phyloP scores from a whole-genome alignment of 1,140 invertebrate genomes.

The Argopecten irradians region DNA sequence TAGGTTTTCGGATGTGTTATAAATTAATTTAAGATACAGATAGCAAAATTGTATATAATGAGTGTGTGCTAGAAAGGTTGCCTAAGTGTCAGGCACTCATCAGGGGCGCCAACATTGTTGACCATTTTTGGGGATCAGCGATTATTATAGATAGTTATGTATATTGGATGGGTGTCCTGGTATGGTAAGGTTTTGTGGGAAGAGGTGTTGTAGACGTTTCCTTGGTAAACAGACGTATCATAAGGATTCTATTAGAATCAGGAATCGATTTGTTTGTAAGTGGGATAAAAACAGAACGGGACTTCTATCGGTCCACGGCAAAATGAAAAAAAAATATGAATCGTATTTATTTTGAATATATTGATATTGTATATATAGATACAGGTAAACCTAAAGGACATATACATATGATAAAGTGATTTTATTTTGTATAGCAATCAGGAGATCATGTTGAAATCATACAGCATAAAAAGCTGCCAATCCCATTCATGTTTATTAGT shows the following conservation, averaged over 20 bases:
- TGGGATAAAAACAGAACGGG: not conserved
- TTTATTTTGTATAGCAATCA: conserved; percentile 19
- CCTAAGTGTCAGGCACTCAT: not conserved
- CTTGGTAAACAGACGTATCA: not conserved
- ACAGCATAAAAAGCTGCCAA: not conserved
- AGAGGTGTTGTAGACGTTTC: not conserved
- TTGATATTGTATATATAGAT: conserved; percentile 9
- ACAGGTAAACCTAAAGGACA: not conserved
- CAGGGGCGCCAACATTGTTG: too few species aligned
- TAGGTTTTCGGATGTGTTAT: not conserved
- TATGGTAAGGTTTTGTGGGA: not conserved
- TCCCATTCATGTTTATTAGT: not conserved
- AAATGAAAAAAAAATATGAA: not conserved
- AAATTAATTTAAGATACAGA: too few species aligned
- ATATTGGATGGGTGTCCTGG: not conserved
- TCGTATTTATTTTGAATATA: conserved; percentile 11
- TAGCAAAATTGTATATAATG: too few species aligned
- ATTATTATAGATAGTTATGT: not conserved
- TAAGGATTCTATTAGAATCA: too few species aligned
- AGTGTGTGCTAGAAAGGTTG: not conserved
- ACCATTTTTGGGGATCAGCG: too few species aligned
- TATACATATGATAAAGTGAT: conserved; percentile 9
- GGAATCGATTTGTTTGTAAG: too few species aligned
- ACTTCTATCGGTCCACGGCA: conserved; percentile 12
- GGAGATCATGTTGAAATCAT: conserved; percentile 17